Evolutionary conservation across 2,797 vertebrate species (phyloP).

Genomic region (Halcyon chelicuti): DNA sequence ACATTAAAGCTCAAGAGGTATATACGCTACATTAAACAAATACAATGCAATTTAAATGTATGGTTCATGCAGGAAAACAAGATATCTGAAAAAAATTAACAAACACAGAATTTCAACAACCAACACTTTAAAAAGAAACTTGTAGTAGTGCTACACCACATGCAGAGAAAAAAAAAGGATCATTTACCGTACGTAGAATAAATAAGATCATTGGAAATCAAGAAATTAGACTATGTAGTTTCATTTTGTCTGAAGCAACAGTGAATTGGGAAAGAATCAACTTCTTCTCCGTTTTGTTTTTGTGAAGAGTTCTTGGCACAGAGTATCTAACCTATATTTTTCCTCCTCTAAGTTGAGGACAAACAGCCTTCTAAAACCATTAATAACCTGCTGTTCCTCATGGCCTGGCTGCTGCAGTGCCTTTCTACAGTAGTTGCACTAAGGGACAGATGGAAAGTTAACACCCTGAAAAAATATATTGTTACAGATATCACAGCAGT

Average conservation of each 20-base stretch:
- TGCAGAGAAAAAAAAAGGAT: accelerated
- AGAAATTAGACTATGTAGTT: background rate
- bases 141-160: background rate
- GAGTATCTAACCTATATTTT: background rate
- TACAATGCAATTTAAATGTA: slow-evolving; percentile 52
- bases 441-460: background rate
- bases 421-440: background rate
- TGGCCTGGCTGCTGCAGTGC: background rate
- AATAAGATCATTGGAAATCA: too few relatives aligned
- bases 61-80: slow-evolving; percentile 6
- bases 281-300: background rate
- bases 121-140: background rate
- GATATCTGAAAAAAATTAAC: background rate
- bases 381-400: background rate
- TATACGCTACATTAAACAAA: slow-evolving; percentile 53
- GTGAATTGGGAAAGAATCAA: background rate
- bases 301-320: background rate
- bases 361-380: background rate
- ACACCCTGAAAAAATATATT: background rate
- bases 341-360: background rate
- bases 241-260: background rate
- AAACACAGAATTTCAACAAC: background rate
- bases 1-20: background rate
- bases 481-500: background rate
- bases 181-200: accelerated